Evolutionary conservation across 1,140 invertebrate species (phyloP), one percentile per base, ranked within the genome.

Genomic region (Acyrthosiphon pisum): DNA sequence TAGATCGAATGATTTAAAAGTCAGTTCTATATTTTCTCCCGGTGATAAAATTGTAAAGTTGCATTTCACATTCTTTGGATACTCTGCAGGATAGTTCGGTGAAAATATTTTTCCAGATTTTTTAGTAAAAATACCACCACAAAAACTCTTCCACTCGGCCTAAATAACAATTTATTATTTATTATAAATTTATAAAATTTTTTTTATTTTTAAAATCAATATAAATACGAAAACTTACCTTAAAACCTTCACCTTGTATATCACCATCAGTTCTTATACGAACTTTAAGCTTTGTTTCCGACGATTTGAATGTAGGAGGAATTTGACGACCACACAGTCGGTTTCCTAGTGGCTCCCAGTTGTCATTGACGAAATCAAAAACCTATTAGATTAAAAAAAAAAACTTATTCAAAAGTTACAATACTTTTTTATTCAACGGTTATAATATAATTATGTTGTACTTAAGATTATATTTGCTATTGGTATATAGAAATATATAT

Each of bases 161-260:
- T 91, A 83, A 30, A 35, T 11, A 14, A 68, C 46, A 76, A n/a
- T 41, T 46, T 44, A 56, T 30, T 56, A n/a, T 41, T 46, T 44
- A 56, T 30, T 56, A 60, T 20, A 46, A 22, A 76, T 30, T 91
- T 30, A 46, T 0, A 50, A 30, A 44, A 14, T 20, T 4, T 35
- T 68, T 2, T 37, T 37, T n/a, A n/a, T n/a, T 41, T 41, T 89
- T 35, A 44, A 90, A 22, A 90, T 44, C 11, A 35, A 30, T 50
- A 37, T 23, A 68, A 44, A 91, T 22, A 30, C 1, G 2, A 46
- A 0, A 95, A 53, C 94, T 93, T 81, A 97, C 96, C 87, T 95
- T 95, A 94, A 98, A 98, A 20, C 98, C 98, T 94, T 97, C 97
- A 81, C 96, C 97, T 88, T 96, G 96, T 1, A 96, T 95, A 76